Evolutionary conservation across 2,888 invertebrate genomes (phyloP), one percentile per base, ranked within the genome.

Genomic region (Eilema griseolum): DNA sequence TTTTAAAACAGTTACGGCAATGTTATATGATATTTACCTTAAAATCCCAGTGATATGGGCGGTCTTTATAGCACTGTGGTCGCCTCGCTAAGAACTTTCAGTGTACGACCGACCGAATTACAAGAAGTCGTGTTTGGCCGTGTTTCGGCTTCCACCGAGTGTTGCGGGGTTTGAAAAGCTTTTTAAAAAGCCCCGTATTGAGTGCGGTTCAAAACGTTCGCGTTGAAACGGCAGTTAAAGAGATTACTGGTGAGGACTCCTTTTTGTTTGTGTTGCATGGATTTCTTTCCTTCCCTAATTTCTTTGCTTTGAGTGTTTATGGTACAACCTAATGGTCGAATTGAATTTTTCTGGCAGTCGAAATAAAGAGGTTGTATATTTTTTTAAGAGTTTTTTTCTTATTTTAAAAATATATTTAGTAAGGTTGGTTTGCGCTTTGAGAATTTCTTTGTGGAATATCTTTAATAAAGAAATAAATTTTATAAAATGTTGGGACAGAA

Each of bases 191-290:
- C 78, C 71, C 41, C 68, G 77, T 79, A 86, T 86, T 84, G 85
- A 85, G 87, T 82, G 83, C 80, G 82, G 82, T 82, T 78, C 76
- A 80, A 79, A 85, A 79, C 82, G 79, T 80, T 77, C 73, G 73
- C 79, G 78, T 77, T 80, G 83, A 84, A 86, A 85, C 80, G 82
- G 80, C 79, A 83, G 80, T 84, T 80, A 84, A 85, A 81, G 77
- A 86, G 84, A 85, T 87, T 86, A 85, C 79, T 84, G 83, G 74
- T 83, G 83, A 84, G 79, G 78, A 81, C 76, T 68, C 82, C 78
- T 82, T 83, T 87, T 85, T 87, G 79, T 82, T 81, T 83, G 76
- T 78, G 66, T 75, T 74, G 67, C 76, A 74, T 74, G 76, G 70
- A 67, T 77, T 79, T 77, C 74, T 80, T 72, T 64, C 71, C 69